A percentile compares a stretch with the other conserved stretches of the same genome.
Conservation (phyloP, 1,140 invertebrate genomes). For the Pseudomyrmex flavicornis region DNA sequence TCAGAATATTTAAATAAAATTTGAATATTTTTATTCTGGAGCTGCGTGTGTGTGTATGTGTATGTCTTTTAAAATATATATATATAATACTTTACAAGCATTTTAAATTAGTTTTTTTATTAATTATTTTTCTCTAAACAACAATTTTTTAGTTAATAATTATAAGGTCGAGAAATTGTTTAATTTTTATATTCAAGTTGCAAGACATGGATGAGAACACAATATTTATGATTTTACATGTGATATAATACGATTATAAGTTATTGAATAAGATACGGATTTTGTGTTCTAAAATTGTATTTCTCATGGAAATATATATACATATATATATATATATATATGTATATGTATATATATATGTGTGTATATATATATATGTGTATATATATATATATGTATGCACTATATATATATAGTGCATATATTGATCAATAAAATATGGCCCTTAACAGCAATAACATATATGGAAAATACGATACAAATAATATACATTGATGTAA, state of each 20-base stretch:
- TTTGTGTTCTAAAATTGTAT: slow-evolving; percentile 18
- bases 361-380: no score
- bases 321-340: no score
- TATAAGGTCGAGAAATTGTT: slow-evolving; percentile 28
- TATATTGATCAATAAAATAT: no score
- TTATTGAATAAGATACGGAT: slow-evolving; percentile 6
- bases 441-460: not conserved
- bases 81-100: slow-evolving; percentile 1
- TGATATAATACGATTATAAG: slow-evolving; percentile 1
- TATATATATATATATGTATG: no score
- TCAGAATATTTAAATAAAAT: slow-evolving; percentile 50
- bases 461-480: not conserved
- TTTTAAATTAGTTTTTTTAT: not conserved
- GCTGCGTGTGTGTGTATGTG: no score
- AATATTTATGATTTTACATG: slow-evolving; percentile 13
- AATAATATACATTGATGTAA: not conserved
- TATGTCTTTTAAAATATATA: not conserved
- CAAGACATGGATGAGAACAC: not conserved
- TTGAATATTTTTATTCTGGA: slow-evolving; percentile 53
- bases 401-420: no score
- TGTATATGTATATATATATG: no score
- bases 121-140: not conserved
- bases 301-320: no score
- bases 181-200: slow-evolving; percentile 30
- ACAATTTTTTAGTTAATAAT: slow-evolving; percentile 1